phyloP scores from a whole-genome alignment of 1,140 invertebrate genomes.

The Cydia strobilella region DNA sequence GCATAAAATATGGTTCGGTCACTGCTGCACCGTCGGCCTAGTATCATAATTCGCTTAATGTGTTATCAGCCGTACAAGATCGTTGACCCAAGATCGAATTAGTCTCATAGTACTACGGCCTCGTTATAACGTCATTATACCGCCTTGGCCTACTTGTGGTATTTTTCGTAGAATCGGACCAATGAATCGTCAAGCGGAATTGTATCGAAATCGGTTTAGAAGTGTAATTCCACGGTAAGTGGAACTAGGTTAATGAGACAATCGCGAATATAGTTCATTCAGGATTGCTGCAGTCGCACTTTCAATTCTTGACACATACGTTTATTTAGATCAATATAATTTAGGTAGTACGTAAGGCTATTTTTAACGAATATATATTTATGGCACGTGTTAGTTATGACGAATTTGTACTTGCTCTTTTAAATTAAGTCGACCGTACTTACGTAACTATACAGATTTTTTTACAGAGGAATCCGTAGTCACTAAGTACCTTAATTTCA shows the following conservation, averaged over 20 bases:
- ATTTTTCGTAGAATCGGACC: slow-evolving; percentile 22
- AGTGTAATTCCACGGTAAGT: background rate
- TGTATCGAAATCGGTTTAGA: slow-evolving; percentile 4
- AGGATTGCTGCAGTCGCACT: background rate
- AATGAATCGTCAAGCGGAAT: slow-evolving; percentile 27
- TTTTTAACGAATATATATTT: no score
- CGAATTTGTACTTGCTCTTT: no score
- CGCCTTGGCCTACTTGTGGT: slow-evolving; percentile 58
- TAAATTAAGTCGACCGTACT: no score
- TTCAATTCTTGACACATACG: background rate
- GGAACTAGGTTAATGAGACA: slow-evolving; percentile 8
- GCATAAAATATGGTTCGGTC: no score
- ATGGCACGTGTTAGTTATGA: no score
- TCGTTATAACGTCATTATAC: slow-evolving; percentile 53
- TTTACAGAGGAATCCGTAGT: no score
- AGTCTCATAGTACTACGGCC: slow-evolving; percentile 60
- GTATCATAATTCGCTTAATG: slow-evolving; percentile 47
- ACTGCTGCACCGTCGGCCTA: slow-evolving; percentile 39
- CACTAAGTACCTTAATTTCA: no score
- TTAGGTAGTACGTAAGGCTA: no score
- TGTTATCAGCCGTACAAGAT: slow-evolving; percentile 60
- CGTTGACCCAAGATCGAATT: slow-evolving; percentile 73
- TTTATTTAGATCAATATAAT: background rate
- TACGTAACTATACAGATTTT: no score
- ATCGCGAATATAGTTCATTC: background rate